Evolutionary conservation across 2,797 vertebrate species (phyloP), one percentile per base, ranked within the genome.

Genomic region (Brachyalestes nurse): DNA sequence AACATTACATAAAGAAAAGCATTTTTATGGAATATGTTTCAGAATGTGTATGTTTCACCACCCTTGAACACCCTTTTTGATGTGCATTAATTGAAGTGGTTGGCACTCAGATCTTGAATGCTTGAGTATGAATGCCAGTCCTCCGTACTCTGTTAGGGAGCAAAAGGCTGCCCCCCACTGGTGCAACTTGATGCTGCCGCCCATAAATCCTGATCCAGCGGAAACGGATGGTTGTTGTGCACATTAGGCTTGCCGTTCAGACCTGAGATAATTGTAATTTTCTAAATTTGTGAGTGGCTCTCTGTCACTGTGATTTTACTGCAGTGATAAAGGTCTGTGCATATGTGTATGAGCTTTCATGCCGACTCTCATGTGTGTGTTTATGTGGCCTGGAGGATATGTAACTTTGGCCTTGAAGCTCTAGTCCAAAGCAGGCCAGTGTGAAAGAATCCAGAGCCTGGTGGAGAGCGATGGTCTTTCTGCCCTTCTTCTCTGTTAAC

Each of bases 111-210:
- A 75, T 83, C 67, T 57, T 65, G 73, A 77, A 34, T 28, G 79
- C 40, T 55, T 38, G 77, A 72, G 74, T 78, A 84, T 81, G 83
- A 58, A 73, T 78, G 51, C 57, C 51, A 58, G 55, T 75, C 21
- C 34, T 79, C 79, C 49, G 28, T n/a, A 21, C 57, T 78, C 51
- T 53, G 58, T 78, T 82, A 66, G 77, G 77, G 92, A 91, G 89
- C 86, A 85, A 81, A 86, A 92, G 83, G 84, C 89, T 91, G 92
- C 92, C 93, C 92, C 91, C 93, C 92, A 88, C 92, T 90, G 93
- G 89, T 78, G 23, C 49, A 75, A 40, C 47, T 51, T 76, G 53
- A 76, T 21, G 51, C 62, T 78, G 47, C 62, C 23, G 8, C 16
- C 28, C 72, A 57, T 75, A 62, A 34, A 47, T 81, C 23, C 80